A percentile compares a stretch with the other conserved stretches of the same genome.
phyloP scores from a whole-genome alignment of 2,888 invertebrate genomes.

The Ypsolopha sequella region DNA sequence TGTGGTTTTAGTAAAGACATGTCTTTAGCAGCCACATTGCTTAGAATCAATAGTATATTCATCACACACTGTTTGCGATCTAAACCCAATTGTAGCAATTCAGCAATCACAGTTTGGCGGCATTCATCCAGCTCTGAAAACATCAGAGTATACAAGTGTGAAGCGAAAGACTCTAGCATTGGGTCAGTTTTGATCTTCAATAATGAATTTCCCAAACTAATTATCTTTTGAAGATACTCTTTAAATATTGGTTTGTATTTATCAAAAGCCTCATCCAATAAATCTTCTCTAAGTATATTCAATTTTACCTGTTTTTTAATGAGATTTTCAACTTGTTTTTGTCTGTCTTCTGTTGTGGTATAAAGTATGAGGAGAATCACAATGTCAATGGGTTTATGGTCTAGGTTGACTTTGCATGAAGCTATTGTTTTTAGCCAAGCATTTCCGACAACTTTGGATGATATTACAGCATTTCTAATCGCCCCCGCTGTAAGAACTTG shows the following conservation, averaged over 20 bases:
- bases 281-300: conserved; percentile 68
- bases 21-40: conserved; percentile 46
- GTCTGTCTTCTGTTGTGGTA: conserved; percentile 70
- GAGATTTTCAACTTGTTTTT: conserved; percentile 71
- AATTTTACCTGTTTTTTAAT: conserved; percentile 74
- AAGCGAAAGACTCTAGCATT: conserved; percentile 69
- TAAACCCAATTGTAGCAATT: conserved; percentile 46
- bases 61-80: conserved; percentile 47
- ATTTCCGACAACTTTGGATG: conserved; percentile 67
- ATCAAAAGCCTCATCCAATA: conserved; percentile 68
- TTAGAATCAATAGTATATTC: conserved; percentile 43
- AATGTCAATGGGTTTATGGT: conserved; percentile 77
- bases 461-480: conserved; percentile 67
- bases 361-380: conserved; percentile 75
- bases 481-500: conserved; percentile 71
- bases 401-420: conserved; percentile 50
- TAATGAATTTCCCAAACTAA: conserved; percentile 69
- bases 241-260: conserved; percentile 68
- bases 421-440: conserved; percentile 72
- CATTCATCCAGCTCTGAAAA: conserved; percentile 50
- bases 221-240: conserved; percentile 64
- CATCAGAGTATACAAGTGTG: conserved; percentile 67
- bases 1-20: conserved; percentile 67
- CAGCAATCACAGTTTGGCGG: conserved; percentile 47
- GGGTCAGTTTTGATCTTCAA: conserved; percentile 61